These are phyloP conservation scores for Sylvia borin DNA, from an alignment of 2,797 vertebrate genomes.

Conservation along the genomic window DNA sequence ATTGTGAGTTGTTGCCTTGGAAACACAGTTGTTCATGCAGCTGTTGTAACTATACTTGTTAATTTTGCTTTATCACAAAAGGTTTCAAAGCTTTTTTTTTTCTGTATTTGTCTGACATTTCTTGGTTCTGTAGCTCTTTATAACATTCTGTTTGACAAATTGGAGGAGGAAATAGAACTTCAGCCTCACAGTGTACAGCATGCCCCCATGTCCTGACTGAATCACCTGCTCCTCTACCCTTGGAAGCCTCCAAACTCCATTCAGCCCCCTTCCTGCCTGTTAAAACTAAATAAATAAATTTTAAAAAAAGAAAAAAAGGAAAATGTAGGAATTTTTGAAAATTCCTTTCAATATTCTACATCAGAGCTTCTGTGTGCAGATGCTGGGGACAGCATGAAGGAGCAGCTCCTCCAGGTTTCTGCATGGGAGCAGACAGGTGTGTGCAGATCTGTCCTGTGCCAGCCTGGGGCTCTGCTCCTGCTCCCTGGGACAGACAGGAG, in stretches of 20 bases:
- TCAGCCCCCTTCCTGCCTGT: background rate
- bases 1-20: constrained; percentile 58
- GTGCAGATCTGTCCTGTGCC: background rate
- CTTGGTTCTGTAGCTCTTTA: constrained; percentile 36
- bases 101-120: constrained; percentile 42
- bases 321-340: background rate
- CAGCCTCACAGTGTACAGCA: background rate
- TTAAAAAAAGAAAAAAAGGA: background rate
- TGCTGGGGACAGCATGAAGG: background rate
- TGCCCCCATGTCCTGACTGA: background rate
- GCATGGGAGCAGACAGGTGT: background rate
- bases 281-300: background rate
- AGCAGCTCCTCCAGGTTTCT: background rate
- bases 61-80: constrained; percentile 51
- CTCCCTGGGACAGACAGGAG: background rate
- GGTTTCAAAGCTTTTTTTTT: constrained; percentile 32
- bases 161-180: constrained; percentile 30
- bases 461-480: background rate
- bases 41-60: constrained; percentile 59
- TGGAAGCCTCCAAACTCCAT: background rate
- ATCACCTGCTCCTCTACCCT: background rate
- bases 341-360: rapidly evolving
- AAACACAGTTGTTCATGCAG: constrained; percentile 71
- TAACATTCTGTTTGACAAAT: constrained; percentile 39
- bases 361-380: background rate